Evolutionary conservation across 2,113 vertebrate species (phyloP).

Genomic region (Seriola aureovittata): DNA sequence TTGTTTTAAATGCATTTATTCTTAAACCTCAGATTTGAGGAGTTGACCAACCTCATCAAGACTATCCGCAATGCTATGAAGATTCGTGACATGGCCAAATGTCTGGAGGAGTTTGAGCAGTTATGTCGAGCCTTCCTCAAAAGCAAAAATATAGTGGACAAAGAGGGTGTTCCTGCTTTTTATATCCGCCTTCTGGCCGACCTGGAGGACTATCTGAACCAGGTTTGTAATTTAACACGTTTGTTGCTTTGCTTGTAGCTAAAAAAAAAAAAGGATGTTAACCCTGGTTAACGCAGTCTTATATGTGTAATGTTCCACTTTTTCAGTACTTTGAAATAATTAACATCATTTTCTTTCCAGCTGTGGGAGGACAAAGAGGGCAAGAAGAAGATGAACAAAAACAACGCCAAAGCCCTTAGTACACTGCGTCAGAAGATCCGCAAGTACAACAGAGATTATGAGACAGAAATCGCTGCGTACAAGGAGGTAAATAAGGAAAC

Average conservation of each 20-base stretch:
- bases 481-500: conserved; percentile 86
- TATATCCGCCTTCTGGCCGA: conserved; percentile 93
- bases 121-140: conserved; percentile 92
- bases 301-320: background rate
- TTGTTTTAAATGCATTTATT: background rate
- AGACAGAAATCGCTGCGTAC: conserved; percentile 87
- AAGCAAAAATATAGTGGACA: conserved; percentile 93
- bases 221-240: conserved; percentile 76
- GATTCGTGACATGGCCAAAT: conserved; percentile 93
- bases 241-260: background rate
- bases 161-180: conserved; percentile 91
- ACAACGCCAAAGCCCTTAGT: conserved; percentile 93
- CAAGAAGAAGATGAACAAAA: conserved; percentile 97
- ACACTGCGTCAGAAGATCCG: conserved; percentile 93
- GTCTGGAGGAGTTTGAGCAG: conserved; percentile 94
- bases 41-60: conserved; percentile 93
- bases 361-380: conserved; percentile 95
- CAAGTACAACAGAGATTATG: conserved; percentile 94
- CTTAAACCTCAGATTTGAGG: conserved; percentile 87
- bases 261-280: background rate
- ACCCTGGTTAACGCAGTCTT: background rate
- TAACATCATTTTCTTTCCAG: conserved; percentile 68
- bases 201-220: conserved; percentile 92
- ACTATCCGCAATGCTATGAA: conserved; percentile 97
- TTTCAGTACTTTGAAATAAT: background rate